Evolutionary conservation across 2,113 vertebrate species (phyloP).

Genomic region (Falco punctatus): DNA sequence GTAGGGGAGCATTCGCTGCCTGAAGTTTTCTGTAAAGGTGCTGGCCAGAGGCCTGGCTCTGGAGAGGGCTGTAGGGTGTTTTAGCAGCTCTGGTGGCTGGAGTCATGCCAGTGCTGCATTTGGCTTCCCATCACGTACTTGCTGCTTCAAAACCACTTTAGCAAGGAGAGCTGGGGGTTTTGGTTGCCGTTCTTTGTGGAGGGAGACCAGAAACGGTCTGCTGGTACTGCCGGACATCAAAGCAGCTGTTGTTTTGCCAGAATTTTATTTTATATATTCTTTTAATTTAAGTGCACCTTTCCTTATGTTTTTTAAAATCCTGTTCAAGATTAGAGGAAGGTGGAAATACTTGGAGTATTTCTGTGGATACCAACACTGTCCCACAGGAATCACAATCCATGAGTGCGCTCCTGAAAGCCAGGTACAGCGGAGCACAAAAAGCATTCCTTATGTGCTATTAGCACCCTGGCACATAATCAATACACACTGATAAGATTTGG

Average conservation of each 20-base stretch:
- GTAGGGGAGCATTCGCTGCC: background rate
- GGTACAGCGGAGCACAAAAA: background rate
- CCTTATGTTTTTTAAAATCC: background rate
- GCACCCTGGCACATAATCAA: background rate
- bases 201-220: background rate
- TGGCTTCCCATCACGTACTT: background rate
- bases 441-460: background rate
- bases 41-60: background rate
- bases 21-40: background rate
- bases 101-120: fast-evolving
- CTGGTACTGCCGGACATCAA: fast-evolving
- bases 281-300: background rate
- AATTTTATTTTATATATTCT: background rate
- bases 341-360: background rate
- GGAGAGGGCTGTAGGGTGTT: background rate
- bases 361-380: background rate
- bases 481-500: background rate
- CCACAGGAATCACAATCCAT: fast-evolving
- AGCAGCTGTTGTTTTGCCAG: background rate
- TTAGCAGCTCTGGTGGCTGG: no score
- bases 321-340: background rate
- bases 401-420: background rate
- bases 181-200: background rate
- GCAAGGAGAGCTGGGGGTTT: background rate
- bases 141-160: background rate